phyloP scores from a whole-genome alignment of 2,888 invertebrate genomes.

The Orchesella flavescens region DNA sequence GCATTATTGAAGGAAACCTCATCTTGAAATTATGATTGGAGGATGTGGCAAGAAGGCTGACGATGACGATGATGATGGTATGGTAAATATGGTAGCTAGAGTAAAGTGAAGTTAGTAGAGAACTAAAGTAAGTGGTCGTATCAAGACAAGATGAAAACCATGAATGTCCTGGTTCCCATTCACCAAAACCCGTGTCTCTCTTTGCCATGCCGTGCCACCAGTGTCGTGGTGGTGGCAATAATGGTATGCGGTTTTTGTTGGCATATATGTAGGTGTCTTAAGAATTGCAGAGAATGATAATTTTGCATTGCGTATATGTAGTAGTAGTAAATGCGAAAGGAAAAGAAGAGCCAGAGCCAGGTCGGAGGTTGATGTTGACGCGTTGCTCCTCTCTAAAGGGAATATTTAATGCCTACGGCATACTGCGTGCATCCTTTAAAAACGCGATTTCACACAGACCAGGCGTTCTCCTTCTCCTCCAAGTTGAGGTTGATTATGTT shows the following conservation, averaged over 20 bases:
- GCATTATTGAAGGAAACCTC: slow-evolving; percentile 38
- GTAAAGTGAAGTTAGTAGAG: not conserved
- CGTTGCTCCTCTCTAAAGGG: too few relatives aligned
- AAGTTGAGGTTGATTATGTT: too few relatives aligned
- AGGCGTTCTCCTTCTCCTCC: too few relatives aligned
- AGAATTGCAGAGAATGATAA: not conserved
- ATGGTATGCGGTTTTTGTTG: slow-evolving; percentile 48
- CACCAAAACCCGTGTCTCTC: not conserved
- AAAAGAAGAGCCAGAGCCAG: not conserved
- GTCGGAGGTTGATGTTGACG: not conserved
- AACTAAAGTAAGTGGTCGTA: not conserved
- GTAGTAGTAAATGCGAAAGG: not conserved
- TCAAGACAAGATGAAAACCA: not conserved
- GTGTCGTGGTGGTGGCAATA: slow-evolving; percentile 41
- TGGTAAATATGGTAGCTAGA: not conserved
- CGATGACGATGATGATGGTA: not conserved
- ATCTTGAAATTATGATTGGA: slow-evolving; percentile 39
- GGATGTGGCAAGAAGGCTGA: slow-evolving; percentile 7
- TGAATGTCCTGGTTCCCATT: slow-evolving; percentile 32
- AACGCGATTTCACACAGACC: too few relatives aligned
- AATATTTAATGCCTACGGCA: too few relatives aligned
- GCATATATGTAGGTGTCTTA: not conserved
- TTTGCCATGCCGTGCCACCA: slow-evolving; percentile 6
- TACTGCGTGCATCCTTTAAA: too few relatives aligned
- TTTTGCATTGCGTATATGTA: not conserved